Evolutionary conservation across 2,797 vertebrate species (phyloP).

Genomic region (Fundulus diaphanus): DNA sequence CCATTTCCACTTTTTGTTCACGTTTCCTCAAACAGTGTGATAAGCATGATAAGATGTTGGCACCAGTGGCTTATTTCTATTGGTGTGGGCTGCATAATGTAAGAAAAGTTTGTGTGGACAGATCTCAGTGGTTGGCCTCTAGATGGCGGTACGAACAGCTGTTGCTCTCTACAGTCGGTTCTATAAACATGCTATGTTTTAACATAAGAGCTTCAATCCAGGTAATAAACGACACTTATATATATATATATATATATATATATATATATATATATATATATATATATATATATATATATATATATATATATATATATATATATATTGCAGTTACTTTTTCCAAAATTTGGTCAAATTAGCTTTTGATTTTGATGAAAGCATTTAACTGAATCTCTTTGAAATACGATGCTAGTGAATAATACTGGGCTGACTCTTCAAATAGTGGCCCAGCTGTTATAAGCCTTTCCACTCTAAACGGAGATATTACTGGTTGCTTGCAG

Average conservation of each 20-base stretch:
- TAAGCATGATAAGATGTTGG: slow-evolving; percentile 59
- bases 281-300: too few species aligned
- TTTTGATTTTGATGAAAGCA: background rate
- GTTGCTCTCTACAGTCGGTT: background rate
- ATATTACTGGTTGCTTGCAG: background rate
- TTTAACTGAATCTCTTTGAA: too few species aligned
- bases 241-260: too few species aligned
- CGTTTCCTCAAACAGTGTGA: slow-evolving; percentile 64
- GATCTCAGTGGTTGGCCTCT: slow-evolving; percentile 28
- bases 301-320: too few species aligned
- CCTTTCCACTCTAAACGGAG: background rate
- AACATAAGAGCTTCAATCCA: background rate
- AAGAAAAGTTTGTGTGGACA: slow-evolving; percentile 8
- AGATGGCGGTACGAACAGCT: slow-evolving; percentile 44
- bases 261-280: too few species aligned
- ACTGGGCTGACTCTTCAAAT: background rate
- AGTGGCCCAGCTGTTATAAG: background rate
- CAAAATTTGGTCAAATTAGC: background rate
- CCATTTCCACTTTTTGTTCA: slow-evolving; percentile 74
- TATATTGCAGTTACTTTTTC: background rate
- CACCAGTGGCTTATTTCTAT: slow-evolving; percentile 23
- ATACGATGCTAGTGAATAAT: background rate
- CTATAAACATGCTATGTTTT: background rate
- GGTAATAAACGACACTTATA: background rate
- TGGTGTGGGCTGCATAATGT: background rate